Evolutionary conservation across 2,113 vertebrate species (phyloP), one percentile per base, ranked within the genome.

Genomic region (Nannospalax galili): DNA sequence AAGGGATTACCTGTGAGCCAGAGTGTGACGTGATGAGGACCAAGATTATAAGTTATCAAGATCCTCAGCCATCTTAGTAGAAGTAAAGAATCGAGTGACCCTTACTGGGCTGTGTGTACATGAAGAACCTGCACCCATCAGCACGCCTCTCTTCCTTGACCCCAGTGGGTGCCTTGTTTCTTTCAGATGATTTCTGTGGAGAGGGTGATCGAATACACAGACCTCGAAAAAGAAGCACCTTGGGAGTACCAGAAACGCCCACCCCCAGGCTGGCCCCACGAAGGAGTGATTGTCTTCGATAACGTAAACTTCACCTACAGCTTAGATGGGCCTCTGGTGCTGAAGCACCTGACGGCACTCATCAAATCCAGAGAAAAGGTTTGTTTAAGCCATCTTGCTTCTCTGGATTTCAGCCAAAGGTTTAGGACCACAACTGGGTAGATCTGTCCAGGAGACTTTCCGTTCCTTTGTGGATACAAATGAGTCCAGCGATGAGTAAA

Each of bases 111-210:
- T 26, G 0, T 10, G n/a, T 3, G 0, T 24, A 22, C 28, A 28
- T 67, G 42, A 37, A 28, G 42, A 84, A 11, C 0, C 0, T 20
- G 10, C 22, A 5, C 35, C 24, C 37, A 0, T 17, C 20, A 62
- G 28, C 4, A 5, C 67, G 9, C 20, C 1, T 45, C 40, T 74
- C 11, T 0, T 28, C n/a, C 24, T 28, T 93, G 58, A 93, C 77
- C 58, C 0, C 0, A 10, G 16, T 35, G 79, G 37, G 1, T 58
- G 52, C 37, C 42, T 1, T 58, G 5, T 91, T 14, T 97, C 60
- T 93, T 97, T 72, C 94, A 99, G 99, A 99, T 99, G 99, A 99
- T 99, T 60, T 99, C 99, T 2, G 99, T 99, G 74, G 99, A 99
- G 98, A 98, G 99, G 97, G 99, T 99, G 88, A 98, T 99, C 67